Evolutionary conservation across 2,797 vertebrate species (phyloP).

Genomic region (Diplodus puntazzo): DNA sequence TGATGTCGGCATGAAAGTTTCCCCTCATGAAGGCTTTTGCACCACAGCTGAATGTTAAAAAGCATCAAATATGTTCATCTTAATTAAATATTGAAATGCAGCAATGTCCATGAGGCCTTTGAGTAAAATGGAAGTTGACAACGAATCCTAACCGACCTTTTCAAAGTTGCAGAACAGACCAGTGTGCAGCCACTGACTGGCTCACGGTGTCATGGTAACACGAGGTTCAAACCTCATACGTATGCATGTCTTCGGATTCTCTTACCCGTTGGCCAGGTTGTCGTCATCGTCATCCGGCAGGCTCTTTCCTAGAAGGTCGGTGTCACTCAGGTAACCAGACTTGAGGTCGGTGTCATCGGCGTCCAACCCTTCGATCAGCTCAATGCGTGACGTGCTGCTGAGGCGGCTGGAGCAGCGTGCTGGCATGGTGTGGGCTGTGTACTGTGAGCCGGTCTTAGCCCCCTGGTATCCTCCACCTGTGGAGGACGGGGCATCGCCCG

Average conservation of each 20-base stretch:
- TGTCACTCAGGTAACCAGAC: conserved; percentile 96
- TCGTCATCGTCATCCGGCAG: conserved; percentile 94
- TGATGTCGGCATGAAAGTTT: conserved; percentile 12
- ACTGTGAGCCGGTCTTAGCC: conserved; percentile 84
- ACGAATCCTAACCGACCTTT: conserved; percentile 44
- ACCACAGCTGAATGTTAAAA: conserved; percentile 13
- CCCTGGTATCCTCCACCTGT: conserved; percentile 89
- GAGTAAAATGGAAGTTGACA: conserved; percentile 13
- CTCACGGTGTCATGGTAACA: conserved; percentile 41
- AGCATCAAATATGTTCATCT: background rate
- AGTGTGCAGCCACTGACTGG: conserved; percentile 3
- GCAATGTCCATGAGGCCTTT: background rate
- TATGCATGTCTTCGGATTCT: conserved; percentile 4
- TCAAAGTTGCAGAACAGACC: conserved; percentile 23
- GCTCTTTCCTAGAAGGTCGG: conserved; percentile 93
- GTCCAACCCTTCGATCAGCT: conserved; percentile 93
- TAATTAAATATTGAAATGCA: background rate
- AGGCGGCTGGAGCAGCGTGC: conserved; percentile 94
- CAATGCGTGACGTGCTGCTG: conserved; percentile 93
- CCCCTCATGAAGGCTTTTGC: background rate
- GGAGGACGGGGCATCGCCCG: conserved; percentile 94
- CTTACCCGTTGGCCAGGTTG: conserved; percentile 95
- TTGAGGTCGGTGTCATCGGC: conserved; percentile 90
- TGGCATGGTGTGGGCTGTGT: conserved; percentile 96
- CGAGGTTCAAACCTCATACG: conserved; percentile 5